These are phyloP conservation scores for Girardinus metallicus DNA, from an alignment of 2,797 vertebrate genomes.

Conservation along the genomic window DNA sequence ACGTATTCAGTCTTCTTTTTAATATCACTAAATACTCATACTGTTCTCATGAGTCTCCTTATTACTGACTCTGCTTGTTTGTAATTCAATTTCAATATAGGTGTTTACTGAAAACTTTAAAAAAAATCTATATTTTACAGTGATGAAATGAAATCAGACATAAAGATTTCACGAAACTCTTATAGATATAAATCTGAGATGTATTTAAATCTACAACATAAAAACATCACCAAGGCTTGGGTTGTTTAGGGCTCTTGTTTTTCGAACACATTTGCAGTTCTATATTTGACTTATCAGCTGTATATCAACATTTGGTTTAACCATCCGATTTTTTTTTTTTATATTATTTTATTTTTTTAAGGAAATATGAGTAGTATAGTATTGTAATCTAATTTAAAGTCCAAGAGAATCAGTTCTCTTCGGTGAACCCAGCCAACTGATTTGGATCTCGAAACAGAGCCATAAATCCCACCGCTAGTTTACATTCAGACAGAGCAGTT, in stretches of 20 bases:
- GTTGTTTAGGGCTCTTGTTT: not conserved
- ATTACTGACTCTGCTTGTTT: not conserved
- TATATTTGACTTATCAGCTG: not conserved
- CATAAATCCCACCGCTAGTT: not conserved
- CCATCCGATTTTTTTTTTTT: not conserved
- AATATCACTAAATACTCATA: not conserved
- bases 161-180: not conserved
- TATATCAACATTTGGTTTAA: not conserved
- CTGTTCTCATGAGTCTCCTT: not conserved
- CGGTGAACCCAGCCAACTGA: not conserved
- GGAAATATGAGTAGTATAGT: not conserved
- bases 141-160: not conserved
- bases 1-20: not conserved
- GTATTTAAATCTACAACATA: not conserved
- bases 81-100: not conserved
- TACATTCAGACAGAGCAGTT: not conserved
- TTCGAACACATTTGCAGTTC: not conserved
- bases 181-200: not conserved
- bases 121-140: not conserved
- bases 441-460: not conserved
- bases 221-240: not conserved
- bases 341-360: not conserved
- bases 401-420: not conserved
- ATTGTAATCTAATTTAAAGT: not conserved
- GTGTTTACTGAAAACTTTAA: not conserved